Evolutionary conservation across 2,797 vertebrate species (phyloP).

Genomic region (Myotis planiceps): DNA sequence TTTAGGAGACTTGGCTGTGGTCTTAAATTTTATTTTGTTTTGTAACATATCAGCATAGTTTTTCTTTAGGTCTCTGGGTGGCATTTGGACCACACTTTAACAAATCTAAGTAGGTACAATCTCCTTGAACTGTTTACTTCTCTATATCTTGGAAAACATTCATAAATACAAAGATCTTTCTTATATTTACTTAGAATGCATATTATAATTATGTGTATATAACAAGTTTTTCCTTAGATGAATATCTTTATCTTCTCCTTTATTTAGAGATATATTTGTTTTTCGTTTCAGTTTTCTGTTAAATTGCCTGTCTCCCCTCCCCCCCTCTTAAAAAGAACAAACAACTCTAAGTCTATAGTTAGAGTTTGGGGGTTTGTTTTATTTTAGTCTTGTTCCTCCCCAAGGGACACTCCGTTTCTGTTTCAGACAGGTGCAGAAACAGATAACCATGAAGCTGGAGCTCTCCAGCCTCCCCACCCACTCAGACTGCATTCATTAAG

Average conservation of each 20-base stretch:
- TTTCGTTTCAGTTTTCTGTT: slow-evolving; percentile 51
- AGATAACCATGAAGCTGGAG: not conserved
- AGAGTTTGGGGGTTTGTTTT: slow-evolving; percentile 67
- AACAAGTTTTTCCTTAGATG: not conserved
- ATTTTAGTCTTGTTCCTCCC: slow-evolving; percentile 56
- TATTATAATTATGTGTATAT: not conserved
- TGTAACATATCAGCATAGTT: not conserved
- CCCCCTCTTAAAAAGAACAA: slow-evolving; percentile 32
- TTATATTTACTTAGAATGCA: not conserved
- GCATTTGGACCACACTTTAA: not conserved
- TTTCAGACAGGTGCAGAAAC: slow-evolving; percentile 66
- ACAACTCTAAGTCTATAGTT: slow-evolving; percentile 53
- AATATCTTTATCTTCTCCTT: slow-evolving; percentile 7
- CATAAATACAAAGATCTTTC: not conserved
- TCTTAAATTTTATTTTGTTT: slow-evolving; percentile 38
- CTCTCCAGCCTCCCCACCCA: not conserved
- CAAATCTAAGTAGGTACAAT: slow-evolving; percentile 10
- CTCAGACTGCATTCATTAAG: not conserved
- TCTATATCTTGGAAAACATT: not conserved
- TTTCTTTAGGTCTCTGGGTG: not conserved
- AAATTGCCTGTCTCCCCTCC: not conserved
- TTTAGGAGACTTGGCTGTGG: not conserved
- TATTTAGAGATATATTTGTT: slow-evolving; percentile 42
- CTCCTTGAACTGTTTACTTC: not conserved
- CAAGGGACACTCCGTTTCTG: not conserved